Conservation (phyloP, 2,888 invertebrate species). For the Campaea margaritaria region DNA sequence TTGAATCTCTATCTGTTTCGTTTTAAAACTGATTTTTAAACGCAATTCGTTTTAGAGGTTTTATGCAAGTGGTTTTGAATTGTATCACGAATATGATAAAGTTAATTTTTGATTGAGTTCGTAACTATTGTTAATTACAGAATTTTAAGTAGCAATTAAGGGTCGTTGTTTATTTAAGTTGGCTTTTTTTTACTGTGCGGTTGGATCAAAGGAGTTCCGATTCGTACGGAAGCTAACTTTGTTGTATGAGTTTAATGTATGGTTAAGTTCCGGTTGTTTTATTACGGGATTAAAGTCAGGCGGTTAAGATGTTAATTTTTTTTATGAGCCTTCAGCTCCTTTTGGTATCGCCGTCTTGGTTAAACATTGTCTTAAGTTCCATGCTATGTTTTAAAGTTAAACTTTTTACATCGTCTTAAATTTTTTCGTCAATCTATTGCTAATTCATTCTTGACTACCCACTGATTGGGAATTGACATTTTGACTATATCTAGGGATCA, state of each 20-base stretch:
- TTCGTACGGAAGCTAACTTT: constrained; percentile 42
- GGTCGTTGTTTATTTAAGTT: constrained; percentile 48
- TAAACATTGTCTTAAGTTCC: not conserved
- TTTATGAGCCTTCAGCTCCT: not conserved
- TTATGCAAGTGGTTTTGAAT: constrained; percentile 3
- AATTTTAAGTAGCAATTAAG: constrained; percentile 49
- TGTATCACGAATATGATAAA: constrained; percentile 5
- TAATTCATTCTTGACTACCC: no score
- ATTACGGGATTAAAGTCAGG: constrained; percentile 4
- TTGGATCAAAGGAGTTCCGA: constrained; percentile 34
- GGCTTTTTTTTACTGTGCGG: constrained; percentile 38
- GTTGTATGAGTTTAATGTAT: constrained; percentile 13
- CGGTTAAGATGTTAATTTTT: constrained; percentile 40
- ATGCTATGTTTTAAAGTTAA: not conserved
- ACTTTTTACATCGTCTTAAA: no score
- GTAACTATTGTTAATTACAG: constrained; percentile 38
- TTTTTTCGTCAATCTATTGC: no score
- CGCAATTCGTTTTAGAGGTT: not conserved
- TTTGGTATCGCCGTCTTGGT: not conserved
- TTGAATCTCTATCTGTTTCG: constrained; percentile 16
- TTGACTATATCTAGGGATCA: no score
- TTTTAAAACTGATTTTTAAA: constrained; percentile 17
- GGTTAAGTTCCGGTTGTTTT: constrained; percentile 26
- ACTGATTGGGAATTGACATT: no score
- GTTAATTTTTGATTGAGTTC: constrained; percentile 28